Conservation (phyloP, 2,797 vertebrate species). For the Sitta carolinensis region DNA sequence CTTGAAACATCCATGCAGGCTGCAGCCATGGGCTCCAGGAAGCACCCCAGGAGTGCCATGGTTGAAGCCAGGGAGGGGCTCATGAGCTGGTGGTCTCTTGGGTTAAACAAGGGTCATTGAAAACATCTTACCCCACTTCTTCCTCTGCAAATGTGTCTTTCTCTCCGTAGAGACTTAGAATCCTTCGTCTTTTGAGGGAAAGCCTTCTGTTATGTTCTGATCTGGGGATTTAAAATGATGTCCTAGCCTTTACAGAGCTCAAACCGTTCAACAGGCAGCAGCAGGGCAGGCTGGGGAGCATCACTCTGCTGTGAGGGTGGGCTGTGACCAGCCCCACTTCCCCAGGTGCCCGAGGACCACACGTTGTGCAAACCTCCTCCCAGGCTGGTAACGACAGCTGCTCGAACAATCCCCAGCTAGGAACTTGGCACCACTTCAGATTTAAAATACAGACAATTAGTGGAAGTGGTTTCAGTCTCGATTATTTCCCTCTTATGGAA, state of each 20-base stretch:
- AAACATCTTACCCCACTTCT: background rate
- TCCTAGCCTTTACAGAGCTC: background rate
- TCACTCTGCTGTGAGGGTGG: background rate
- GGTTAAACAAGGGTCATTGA: background rate
- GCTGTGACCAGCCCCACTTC: background rate
- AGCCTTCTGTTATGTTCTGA: background rate
- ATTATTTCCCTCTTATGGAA: conserved; percentile 36
- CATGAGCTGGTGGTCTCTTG: background rate
- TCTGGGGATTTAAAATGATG: background rate
- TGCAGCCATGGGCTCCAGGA: background rate
- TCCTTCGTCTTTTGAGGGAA: background rate
- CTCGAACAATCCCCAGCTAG: background rate
- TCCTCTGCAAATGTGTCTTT: background rate
- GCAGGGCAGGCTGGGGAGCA: background rate
- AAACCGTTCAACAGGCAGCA: background rate
- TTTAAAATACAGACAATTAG: conserved; percentile 6
- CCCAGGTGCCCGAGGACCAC: background rate
- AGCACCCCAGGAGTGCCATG: accelerated
- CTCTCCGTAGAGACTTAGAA: background rate
- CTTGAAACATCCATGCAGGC: no score
- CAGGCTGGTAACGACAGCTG: background rate
- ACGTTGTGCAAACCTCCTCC: background rate
- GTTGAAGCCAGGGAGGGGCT: background rate
- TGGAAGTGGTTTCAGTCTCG: conserved; percentile 16
- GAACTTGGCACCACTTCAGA: conserved; percentile 12